Conservation (phyloP, 2,113 vertebrate species). For the Scomber scombrus region DNA sequence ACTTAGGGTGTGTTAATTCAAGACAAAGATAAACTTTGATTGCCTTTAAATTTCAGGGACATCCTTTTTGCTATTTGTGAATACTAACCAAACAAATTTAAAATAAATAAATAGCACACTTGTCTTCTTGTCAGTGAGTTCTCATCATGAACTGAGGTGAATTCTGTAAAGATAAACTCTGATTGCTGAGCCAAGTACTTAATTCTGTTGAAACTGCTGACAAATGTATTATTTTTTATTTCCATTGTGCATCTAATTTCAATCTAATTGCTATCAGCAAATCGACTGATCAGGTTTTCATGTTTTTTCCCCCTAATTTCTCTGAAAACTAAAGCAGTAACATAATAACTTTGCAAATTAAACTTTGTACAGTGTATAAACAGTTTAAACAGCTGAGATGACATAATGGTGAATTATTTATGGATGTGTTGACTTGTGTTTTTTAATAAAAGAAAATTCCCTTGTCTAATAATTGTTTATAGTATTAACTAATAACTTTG, state of each 20-base stretch:
- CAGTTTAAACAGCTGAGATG: constrained; percentile 4
- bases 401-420: constrained; percentile 55
- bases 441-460: constrained; percentile 59
- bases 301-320: constrained; percentile 1
- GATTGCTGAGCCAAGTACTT: constrained; percentile 17
- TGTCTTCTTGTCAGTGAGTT: too few relatives aligned
- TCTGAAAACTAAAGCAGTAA: constrained; percentile 26
- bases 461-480: constrained; percentile 11
- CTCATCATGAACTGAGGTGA: too few relatives aligned
- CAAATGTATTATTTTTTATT: neutral
- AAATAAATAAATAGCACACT: neutral
- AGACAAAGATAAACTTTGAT: neutral
- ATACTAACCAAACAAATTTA: neutral
- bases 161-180: neutral
- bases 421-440: constrained; percentile 43
- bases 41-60: neutral
- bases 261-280: neutral
- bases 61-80: neutral
- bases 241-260: neutral
- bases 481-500: too few relatives aligned
- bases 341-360: constrained; percentile 47
- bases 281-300: neutral
- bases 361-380: constrained; percentile 66
- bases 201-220: neutral
- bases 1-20: neutral